Percentiles rank a stretch among this genome's conserved stretches.
These are phyloP conservation scores for Scaptomyza polygonia DNA, from an alignment of 2,888 invertebrate species.

Conservation along the genomic window DNA sequence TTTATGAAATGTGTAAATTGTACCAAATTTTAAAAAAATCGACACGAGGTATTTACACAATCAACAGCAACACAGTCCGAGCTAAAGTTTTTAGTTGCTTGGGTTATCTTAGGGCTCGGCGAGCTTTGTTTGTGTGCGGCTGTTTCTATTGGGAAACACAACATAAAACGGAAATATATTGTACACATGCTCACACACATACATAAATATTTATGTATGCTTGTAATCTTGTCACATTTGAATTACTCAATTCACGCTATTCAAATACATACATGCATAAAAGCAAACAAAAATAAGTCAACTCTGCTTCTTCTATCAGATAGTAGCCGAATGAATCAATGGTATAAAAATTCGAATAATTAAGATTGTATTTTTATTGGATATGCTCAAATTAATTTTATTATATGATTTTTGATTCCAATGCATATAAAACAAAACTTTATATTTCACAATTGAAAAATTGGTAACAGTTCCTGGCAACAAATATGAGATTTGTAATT, in stretches of 20 bases:
- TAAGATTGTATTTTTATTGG: not conserved
- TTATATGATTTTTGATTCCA: too few species aligned
- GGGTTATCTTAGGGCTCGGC: constrained; percentile 43
- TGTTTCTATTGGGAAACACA: constrained; percentile 37
- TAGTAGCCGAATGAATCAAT: not conserved
- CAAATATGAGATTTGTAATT: constrained; percentile 1
- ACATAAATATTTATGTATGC: not conserved
- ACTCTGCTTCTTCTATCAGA: constrained; percentile 2
- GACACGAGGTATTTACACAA: constrained; percentile 4
- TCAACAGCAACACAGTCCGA: constrained; percentile 14
- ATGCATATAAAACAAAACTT: too few species aligned
- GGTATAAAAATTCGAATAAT: not conserved
- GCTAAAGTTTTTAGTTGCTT: constrained; percentile 17
- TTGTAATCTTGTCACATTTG: constrained; percentile 21
- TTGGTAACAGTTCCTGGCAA: not conserved
- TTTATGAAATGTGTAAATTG: constrained; percentile 18
- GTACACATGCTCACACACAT: constrained; percentile 11
- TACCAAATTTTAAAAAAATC: constrained; percentile 17
- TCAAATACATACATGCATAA: not conserved
- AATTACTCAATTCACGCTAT: constrained; percentile 40
- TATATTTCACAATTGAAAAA: too few species aligned
- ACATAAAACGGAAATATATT: constrained; percentile 50
- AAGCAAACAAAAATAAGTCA: constrained; percentile 11
- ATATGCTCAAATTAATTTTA: too few species aligned
- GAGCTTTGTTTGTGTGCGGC: constrained; percentile 23